These are phyloP conservation scores for Diorhabda carinulata DNA, from an alignment of 1,140 invertebrate species.

Conservation along the genomic window DNA sequence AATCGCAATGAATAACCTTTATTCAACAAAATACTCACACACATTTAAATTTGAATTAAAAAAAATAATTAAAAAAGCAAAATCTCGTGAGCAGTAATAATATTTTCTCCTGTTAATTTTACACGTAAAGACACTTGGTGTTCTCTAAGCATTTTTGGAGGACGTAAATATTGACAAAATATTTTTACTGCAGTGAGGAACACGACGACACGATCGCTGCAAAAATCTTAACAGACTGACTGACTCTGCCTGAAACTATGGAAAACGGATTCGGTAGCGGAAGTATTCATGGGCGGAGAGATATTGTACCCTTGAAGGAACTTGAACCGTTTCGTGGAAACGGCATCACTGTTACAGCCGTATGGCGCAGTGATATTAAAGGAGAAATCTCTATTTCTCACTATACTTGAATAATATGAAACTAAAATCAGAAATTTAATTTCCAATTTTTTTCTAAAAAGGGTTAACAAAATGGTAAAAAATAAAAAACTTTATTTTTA, in stretches of 20 bases:
- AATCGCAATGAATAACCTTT: not conserved
- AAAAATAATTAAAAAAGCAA: not conserved
- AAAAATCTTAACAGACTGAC: constrained; percentile 1
- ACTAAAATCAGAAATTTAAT: too few relatives aligned
- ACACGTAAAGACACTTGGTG: not conserved
- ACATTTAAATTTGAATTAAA: not conserved
- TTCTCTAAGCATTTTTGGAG: not conserved
- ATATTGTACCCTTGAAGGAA: too few relatives aligned
- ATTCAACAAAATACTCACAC: not conserved
- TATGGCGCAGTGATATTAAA: too few relatives aligned
- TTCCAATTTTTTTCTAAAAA: too few relatives aligned
- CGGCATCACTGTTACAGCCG: too few relatives aligned
- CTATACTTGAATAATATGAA: too few relatives aligned
- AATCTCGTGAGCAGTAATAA: not conserved
- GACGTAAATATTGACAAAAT: not conserved
- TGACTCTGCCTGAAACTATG: not conserved
- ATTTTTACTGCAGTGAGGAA: not conserved
- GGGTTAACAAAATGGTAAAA: too few relatives aligned
- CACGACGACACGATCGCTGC: not conserved
- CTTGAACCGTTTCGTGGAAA: too few relatives aligned
- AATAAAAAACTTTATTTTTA: too few relatives aligned
- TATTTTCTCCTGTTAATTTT: not conserved
- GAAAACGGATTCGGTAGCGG: not conserved
- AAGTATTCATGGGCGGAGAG: not conserved
- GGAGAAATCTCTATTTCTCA: too few relatives aligned